Evolutionary conservation across 2,797 vertebrate genomes (phyloP), one percentile per base, ranked within the genome.

Genomic region (Luscinia luscinia): DNA sequence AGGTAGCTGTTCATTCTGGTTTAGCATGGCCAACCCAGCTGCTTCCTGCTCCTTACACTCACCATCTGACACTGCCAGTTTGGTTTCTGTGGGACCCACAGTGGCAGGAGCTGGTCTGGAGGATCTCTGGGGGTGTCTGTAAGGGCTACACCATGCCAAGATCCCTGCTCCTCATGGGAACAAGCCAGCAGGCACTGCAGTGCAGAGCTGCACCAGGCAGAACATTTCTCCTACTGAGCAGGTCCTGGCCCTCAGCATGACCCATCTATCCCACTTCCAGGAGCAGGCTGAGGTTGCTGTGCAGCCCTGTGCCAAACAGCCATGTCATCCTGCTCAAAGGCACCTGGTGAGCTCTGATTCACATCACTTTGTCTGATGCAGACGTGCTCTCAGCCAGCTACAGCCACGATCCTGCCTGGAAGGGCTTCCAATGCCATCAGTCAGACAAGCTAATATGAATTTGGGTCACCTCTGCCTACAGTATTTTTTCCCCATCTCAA

Each of bases 141-240:
- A 73, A 68, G 64, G 46, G 22, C 43, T 72, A 10, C 0, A 0
- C 26, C 7, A 14, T 41, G 36, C 2, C 1, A 2, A 74, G 49
- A n/a, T 62, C 26, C 12, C 32, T 26, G 15, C 8, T 76, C 26
- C 32, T 52, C 9, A 3, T 6, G 17, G 12, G 36, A 87, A 4
- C 23, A 74, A 52, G 34, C 38, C 34, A 70, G 12, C 23, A 78
- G 12, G 46, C 2, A 10, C 14, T 72, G 41, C 23, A 73, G n/a
- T 6, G 6, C 52, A 45, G 36, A 73, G 21, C 36, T 70, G 48
- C 26, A 30, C 27, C 23, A 58, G 34, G n/a, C 36, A 84, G 45
- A 90, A 34, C 6, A 38, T 22, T 52, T 86, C 21, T 59, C 19
- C 13, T 41, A 16, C 11, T 67, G 58, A 79, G 17, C 6, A 0